These are phyloP conservation scores for Melanotaenia pygmaea DNA, from an alignment of 2,797 vertebrate species.

Conservation along the genomic window DNA sequence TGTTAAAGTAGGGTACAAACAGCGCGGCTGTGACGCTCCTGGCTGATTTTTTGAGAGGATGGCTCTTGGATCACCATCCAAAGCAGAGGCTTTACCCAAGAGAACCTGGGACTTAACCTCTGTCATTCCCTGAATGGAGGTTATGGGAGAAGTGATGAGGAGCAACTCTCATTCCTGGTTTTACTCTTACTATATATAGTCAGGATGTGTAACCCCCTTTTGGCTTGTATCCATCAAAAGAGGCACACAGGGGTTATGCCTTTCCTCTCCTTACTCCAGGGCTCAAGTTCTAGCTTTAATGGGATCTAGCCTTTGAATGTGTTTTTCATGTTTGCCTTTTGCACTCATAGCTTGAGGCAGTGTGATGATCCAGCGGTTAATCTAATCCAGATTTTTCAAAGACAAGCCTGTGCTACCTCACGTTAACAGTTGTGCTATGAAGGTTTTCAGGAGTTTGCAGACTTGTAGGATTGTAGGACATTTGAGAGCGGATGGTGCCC, in stretches of 20 bases:
- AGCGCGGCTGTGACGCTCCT: constrained; percentile 23
- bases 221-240: constrained; percentile 52
- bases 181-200: constrained; percentile 54
- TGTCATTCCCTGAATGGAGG: constrained; percentile 33
- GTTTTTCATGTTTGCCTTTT: constrained; percentile 65
- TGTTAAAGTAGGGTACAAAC: constrained; percentile 71
- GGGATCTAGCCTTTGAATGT: constrained; percentile 55
- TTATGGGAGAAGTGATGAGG: constrained; percentile 33
- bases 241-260: constrained; percentile 41
- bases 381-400: constrained; percentile 62
- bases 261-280: constrained; percentile 42
- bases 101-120: constrained; percentile 27
- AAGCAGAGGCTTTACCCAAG: constrained; percentile 12
- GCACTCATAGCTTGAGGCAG: constrained; percentile 51
- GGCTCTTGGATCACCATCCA: constrained; percentile 46
- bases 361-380: constrained; percentile 57
- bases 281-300: constrained; percentile 60
- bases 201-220: constrained; percentile 32
- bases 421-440: constrained; percentile 23
- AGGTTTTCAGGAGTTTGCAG: constrained; percentile 2
- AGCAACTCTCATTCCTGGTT: constrained; percentile 45
- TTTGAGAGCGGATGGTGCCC: not conserved
- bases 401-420: constrained; percentile 21
- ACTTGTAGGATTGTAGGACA: not conserved
- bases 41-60: constrained; percentile 22